Base-by-base conservation (phyloP, 23 tunicate genomes). In the Corella eumyota region DNA sequence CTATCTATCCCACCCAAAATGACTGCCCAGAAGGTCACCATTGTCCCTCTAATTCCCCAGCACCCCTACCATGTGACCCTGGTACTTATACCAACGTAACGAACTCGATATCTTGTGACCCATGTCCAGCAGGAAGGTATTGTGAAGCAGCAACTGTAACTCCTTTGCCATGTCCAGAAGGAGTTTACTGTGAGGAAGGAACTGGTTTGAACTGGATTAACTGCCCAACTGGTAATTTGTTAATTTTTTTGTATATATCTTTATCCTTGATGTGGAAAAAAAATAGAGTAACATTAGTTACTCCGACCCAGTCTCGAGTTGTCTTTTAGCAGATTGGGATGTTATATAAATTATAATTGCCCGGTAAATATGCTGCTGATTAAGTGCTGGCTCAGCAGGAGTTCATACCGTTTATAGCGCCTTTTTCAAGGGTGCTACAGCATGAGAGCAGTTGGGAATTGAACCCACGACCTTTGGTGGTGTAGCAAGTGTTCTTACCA, bases 101-200 rank as follows among this genome's bases (percentile, higher is more conserved):
- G 40, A 74, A 68, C 7, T 38, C 78, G 3, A 71, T 58, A 6
- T 49, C 34, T 1, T 93, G 99, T 50, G 54, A 60, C 13, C 30
- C 38, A 30, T 93, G 99, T 45, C 99, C 99, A 29, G 83, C 68
- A 36, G 99, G 99, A 40, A 85, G 26, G 53, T 93, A 61, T 28
- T 93, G 99, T 49, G 72, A 49, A 0, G 90, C 78, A 34, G 69
- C 46, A 5, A 69, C 85, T 22, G 38, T 60, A 25, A 57, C 34
- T 2, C 95, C 95, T 0, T 45, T 58, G 31, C 83, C 81, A n/a
- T 93, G 99, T 50, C 79, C 78, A 26, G 36, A 34, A 11, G 99
- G 99, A 21, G 65, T 67, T 37, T 84, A 67, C 64, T 93, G 99
- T 44, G 83, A 74, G 30, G 74, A 45, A 34, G 67, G 56, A 35